Evolutionary conservation across 2,888 invertebrate genomes (phyloP).

Genomic region (Gari tellinella): DNA sequence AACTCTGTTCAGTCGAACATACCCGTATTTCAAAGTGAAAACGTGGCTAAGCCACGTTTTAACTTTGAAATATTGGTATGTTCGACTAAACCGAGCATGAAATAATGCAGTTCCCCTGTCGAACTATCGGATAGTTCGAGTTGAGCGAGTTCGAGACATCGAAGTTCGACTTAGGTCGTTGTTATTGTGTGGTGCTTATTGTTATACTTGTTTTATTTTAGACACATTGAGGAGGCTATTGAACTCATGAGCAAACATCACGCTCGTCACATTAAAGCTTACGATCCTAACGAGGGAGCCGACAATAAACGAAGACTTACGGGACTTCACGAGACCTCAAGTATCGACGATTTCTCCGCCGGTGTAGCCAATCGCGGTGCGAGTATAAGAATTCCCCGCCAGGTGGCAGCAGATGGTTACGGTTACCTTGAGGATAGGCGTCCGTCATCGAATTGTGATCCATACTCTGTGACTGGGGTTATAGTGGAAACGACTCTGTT

Average conservation of each 20-base stretch:
- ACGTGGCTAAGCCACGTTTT: too few species aligned
- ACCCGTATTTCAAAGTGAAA: too few species aligned
- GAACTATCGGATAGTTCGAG: too few species aligned
- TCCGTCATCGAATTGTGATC: constrained; percentile 84
- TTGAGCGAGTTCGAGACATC: too few species aligned
- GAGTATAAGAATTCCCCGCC: constrained; percentile 90
- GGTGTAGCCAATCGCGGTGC: constrained; percentile 96
- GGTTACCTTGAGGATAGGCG: constrained; percentile 96
- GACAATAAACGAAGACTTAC: constrained; percentile 98
- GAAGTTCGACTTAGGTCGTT: too few species aligned
- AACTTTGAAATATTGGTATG: too few species aligned
- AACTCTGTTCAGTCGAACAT: too few species aligned
- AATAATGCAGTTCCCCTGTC: too few species aligned
- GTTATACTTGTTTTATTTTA: constrained; percentile 83
- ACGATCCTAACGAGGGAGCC: constrained; percentile 97
- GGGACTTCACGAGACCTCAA: constrained; percentile 98
- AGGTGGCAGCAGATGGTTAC: constrained; percentile 94
- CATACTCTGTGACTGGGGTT: constrained; percentile 82
- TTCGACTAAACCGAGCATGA: too few species aligned
- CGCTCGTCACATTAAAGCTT: constrained; percentile 96
- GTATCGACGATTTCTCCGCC: constrained; percentile 97
- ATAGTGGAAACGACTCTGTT: constrained; percentile 70
- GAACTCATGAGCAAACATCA: constrained; percentile 97
- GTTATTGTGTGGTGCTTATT: too few species aligned
- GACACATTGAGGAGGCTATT: constrained; percentile 97